Evolutionary conservation across 2,113 vertebrate genomes (phyloP), one percentile per base, ranked within the genome.

Genomic region (Siphamia tubifer): DNA sequence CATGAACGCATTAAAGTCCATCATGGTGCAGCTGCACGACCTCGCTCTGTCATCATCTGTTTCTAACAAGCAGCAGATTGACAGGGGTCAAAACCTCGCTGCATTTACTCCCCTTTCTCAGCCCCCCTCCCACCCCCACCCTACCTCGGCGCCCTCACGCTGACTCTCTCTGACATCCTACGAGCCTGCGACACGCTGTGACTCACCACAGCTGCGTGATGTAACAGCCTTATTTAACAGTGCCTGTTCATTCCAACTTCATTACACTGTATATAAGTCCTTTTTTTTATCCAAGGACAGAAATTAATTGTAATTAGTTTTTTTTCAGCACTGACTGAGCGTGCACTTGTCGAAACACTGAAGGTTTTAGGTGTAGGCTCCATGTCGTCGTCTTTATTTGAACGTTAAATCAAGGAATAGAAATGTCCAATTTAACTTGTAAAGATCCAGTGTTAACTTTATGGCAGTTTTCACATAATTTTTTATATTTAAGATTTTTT

Each of bases 41-140:
- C 68, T 27, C 11, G 2, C 24, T 20, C 49, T 39, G 15, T 36
- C n/a, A 67, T 84, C 12, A 27, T 56, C 53, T 12, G 48, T 70
- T 28, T 62, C 67, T 69, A 77, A 62, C 63, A 68, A 39, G 67
- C 82, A 45, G 43, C 61, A 44, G 79, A 83, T 43, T 74, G 83
- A 79, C 83, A 70, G 79, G 57, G 74, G 63, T 81, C 71, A 68
- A 39, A 43, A 12, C 42, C 21, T 6, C 12, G 1, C 19, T 20
- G 57, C 67, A 63, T 69, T 47, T 52, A 23, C 10, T 19, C 4
- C 32, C 30, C 27, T 74, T 78, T 69, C 61, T 83, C 70, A 65
- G 38, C 17, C 17, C 23, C 15, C 30, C 19, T 23, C 48, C 54
- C 1, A 13, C 21, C 17, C 4, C 4, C 2, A 4, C 10, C 36